Conservation (phyloP, 2,113 vertebrate genomes). For the Rhagologus leucostigma region DNA sequence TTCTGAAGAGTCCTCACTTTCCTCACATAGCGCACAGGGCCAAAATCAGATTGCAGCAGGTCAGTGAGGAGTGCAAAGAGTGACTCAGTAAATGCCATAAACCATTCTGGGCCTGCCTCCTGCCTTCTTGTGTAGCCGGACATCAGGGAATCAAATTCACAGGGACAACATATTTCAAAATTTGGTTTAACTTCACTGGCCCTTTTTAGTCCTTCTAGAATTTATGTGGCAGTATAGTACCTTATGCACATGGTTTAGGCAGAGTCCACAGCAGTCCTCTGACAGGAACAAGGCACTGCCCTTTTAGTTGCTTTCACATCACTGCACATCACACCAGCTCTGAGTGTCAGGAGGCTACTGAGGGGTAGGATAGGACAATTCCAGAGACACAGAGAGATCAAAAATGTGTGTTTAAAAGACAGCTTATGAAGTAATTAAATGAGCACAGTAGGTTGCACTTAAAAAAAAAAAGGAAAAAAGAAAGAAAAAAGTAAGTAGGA, state of each 20-base stretch:
- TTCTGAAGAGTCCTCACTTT: background rate
- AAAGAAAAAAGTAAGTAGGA: too few relatives aligned
- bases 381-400: background rate
- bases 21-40: background rate
- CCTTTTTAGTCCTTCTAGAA: background rate
- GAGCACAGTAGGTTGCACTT: background rate
- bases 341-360: background rate
- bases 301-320: background rate
- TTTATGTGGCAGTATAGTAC: background rate
- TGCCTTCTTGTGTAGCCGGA: background rate
- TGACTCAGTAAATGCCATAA: background rate
- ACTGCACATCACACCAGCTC: background rate
- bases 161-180: background rate
- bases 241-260: background rate
- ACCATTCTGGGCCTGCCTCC: background rate
- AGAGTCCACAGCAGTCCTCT: background rate
- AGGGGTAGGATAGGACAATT: background rate
- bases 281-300: background rate
- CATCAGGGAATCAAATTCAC: background rate
- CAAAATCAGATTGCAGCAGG: background rate
- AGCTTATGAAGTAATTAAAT: background rate
- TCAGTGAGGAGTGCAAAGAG: accelerated
- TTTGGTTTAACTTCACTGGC: background rate
- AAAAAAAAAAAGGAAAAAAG: background rate
- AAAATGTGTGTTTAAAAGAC: background rate